Evolutionary conservation across 2,797 vertebrate genomes (phyloP), one percentile per base, ranked within the genome.

Genomic region (Coccyzus lansbergi): DNA sequence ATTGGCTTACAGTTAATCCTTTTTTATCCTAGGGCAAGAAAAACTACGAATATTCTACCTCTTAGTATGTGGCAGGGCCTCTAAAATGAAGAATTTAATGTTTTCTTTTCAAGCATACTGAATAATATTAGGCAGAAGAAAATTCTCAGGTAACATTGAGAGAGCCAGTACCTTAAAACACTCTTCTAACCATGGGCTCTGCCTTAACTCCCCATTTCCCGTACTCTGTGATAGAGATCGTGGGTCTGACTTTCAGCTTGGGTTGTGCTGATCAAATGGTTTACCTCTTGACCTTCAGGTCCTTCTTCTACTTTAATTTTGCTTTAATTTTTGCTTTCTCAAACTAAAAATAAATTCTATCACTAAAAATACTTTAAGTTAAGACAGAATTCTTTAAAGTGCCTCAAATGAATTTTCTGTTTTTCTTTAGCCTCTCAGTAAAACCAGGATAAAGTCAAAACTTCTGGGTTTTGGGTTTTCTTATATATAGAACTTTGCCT

Each of bases 341-440:
- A 92, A 76, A 20, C 67, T 89, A 93, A 92, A 93, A 92, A 90
- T 85, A 34, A 85, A 83, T 95, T 96, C 51, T 90, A 44, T 16
- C 21, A 29, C 64, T 42, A 92, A 91, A 95, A 93, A n/a, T 53
- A 2, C 46, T 95, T 94, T 90, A 94, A 80, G 52, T 91, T 84
- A 84, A 94, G 80, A 55, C 46, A 91, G 63, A 96, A 96, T 91
- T 96, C 68, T 42, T 48, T 33, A 25, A 56, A 93, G 59, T 58
- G 4, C 7, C 26, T 77, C 40, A 88, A 83, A 91, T 75, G 12
- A 78, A 38, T 4, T 70, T 77, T 81, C 62, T 82, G 83, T 85
- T 62, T 82, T 85, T 85, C 67, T 95, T 36, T 72, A 84, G 44
- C 9, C 22, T 96, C 58, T 91, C 28, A 91, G 90, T 97, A 92